Conservation (phyloP, 2,888 invertebrate genomes). For the Copidosoma aretas region DNA sequence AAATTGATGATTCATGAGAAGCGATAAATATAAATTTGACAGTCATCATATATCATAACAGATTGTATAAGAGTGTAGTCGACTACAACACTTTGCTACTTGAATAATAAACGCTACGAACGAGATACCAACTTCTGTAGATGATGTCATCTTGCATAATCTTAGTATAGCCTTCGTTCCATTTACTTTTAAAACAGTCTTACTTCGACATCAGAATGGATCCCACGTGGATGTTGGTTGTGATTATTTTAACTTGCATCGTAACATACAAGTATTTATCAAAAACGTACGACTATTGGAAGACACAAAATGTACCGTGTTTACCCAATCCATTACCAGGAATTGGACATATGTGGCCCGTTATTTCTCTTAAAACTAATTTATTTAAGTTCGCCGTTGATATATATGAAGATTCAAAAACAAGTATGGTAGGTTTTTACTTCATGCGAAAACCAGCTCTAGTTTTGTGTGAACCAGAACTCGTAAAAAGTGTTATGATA, state of each 20-base stretch:
- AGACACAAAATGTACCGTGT: constrained; percentile 30
- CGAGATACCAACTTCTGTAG: too few species aligned
- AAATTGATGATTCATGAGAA: too few species aligned
- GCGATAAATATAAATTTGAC: too few species aligned
- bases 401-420: constrained; percentile 19
- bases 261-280: constrained; percentile 37
- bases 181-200: neutral
- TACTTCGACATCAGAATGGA: constrained; percentile 7
- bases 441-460: constrained; percentile 40
- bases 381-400: constrained; percentile 5
- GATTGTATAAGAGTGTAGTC: too few species aligned
- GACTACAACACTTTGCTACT: too few species aligned
- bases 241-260: neutral
- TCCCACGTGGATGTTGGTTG: neutral
- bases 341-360: constrained; percentile 29
- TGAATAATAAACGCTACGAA: too few species aligned
- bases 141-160: too few species aligned
- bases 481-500: constrained; percentile 49
- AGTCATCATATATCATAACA: too few species aligned
- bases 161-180: too few species aligned
- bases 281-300: constrained; percentile 30
- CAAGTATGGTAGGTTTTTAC: constrained; percentile 35
- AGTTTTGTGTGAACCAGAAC: constrained; percentile 49
- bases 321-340: constrained; percentile 19
- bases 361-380: constrained; percentile 23